Percentiles rank a stretch among this genome's conserved stretches.
Evolutionary conservation across 1,140 invertebrate genomes (phyloP).

Genomic region (Drosophila mojavensis): DNA sequence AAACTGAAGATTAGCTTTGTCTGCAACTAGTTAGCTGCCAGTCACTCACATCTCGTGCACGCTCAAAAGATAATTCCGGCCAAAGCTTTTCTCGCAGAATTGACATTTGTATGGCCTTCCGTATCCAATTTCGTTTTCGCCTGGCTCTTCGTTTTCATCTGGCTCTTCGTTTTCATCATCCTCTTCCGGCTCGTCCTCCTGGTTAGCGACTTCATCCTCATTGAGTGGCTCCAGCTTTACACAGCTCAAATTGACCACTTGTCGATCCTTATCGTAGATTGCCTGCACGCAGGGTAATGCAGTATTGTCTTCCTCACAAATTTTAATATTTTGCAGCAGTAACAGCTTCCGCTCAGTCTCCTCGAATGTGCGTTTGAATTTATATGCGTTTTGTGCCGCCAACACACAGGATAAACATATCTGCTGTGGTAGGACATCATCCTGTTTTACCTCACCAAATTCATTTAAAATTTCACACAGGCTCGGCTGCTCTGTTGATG

Average conservation of each 20-base stretch:
- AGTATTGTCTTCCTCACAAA: background rate
- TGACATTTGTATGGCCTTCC: slow-evolving; percentile 14
- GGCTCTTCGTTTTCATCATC: too few species aligned
- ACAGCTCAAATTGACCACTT: slow-evolving; percentile 7
- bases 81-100: slow-evolving; percentile 30
- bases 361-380: slow-evolving; percentile 51
- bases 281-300: slow-evolving; percentile 13
- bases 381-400: slow-evolving; percentile 53
- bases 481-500: slow-evolving; percentile 24
- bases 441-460: slow-evolving; percentile 35
- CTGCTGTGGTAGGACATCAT: slow-evolving; percentile 44
- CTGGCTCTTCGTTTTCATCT: too few species aligned
- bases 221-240: slow-evolving; percentile 23
- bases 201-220: background rate
- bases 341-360: slow-evolving; percentile 27
- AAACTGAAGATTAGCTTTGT: background rate
- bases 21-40: background rate
- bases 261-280: slow-evolving; percentile 17
- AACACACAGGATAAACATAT: slow-evolving; percentile 55
- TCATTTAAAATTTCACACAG: slow-evolving; percentile 46
- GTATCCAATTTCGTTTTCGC: background rate
- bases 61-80: slow-evolving; percentile 1
- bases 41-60: slow-evolving; percentile 34
- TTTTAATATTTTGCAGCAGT: slow-evolving; percentile 2
- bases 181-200: too few species aligned